A percentile compares a stretch with the other conserved stretches of the same genome.
phyloP scores from a whole-genome alignment of 2,888 invertebrate genomes.

The Idaea straminata region DNA sequence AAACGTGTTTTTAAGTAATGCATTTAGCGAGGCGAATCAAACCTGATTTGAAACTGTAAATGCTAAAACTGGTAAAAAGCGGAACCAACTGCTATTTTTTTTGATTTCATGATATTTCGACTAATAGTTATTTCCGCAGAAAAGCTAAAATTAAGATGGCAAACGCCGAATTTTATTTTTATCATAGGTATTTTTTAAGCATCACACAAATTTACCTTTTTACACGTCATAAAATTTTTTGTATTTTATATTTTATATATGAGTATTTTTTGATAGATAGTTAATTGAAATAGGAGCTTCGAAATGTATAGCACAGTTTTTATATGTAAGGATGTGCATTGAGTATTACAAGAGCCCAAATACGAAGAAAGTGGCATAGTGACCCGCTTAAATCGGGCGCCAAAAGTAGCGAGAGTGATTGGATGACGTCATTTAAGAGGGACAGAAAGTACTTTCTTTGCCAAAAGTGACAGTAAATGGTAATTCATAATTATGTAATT shows the following conservation, averaged over 20 bases:
- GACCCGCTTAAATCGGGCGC: conserved; percentile 52
- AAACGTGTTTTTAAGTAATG: conserved; percentile 54
- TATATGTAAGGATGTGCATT: conserved; percentile 34
- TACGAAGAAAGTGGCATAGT: conserved; percentile 69
- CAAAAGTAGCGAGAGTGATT: conserved; percentile 61
- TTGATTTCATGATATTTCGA: neutral
- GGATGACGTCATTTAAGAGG: conserved; percentile 38
- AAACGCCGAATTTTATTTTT: neutral
- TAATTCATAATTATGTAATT: conserved; percentile 8
- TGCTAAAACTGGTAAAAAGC: conserved; percentile 13
- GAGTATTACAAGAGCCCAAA: conserved; percentile 40
- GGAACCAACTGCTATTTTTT: conserved; percentile 8
- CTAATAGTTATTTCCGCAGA: neutral
- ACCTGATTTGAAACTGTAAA: conserved; percentile 28
- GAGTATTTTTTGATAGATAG: neutral
- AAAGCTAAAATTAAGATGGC: neutral
- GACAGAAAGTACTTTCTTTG: conserved; percentile 11
- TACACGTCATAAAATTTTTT: too few relatives aligned
- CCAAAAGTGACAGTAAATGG: conserved; percentile 14
- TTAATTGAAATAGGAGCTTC: neutral
- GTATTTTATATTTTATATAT: too few relatives aligned
- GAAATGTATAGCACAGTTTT: neutral
- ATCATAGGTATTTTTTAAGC: neutral
- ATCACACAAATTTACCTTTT: neutral
- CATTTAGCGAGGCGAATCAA: conserved; percentile 37